Evolutionary conservation across 2,797 vertebrate genomes (phyloP).

Genomic region (Melanotaenia boesemani): DNA sequence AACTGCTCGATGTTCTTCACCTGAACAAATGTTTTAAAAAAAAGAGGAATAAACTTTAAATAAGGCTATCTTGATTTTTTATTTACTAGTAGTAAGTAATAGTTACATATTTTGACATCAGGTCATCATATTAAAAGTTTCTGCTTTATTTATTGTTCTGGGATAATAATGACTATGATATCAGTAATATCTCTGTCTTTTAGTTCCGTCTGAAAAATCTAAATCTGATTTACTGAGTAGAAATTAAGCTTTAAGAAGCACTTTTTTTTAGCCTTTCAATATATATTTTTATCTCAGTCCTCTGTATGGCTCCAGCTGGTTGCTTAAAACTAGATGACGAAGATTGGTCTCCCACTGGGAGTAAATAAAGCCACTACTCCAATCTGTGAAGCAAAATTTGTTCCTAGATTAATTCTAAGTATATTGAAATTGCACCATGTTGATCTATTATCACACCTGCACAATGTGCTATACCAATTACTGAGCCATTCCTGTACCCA

Average conservation of each 20-base stretch:
- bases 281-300: neutral
- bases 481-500: neutral
- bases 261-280: neutral
- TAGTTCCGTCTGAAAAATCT: neutral
- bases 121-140: neutral
- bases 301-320: neutral
- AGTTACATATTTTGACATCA: too few species aligned
- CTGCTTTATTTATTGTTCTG: neutral
- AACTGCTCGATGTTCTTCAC: slow-evolving; percentile 92
- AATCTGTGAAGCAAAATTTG: neutral
- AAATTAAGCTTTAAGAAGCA: neutral
- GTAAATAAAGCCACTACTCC: neutral
- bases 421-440: neutral
- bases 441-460: neutral
- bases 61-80: neutral
- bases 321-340: neutral
- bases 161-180: neutral
- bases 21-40: slow-evolving; percentile 71
- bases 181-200: neutral
- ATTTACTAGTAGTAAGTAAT: too few species aligned
- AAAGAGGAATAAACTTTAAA: neutral
- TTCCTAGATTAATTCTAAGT: too few species aligned
- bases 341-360: neutral
- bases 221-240: too few species aligned
- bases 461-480: neutral